Base-by-base conservation (phyloP, 1,140 invertebrate genomes). In the Potamilus streckersoni region DNA sequence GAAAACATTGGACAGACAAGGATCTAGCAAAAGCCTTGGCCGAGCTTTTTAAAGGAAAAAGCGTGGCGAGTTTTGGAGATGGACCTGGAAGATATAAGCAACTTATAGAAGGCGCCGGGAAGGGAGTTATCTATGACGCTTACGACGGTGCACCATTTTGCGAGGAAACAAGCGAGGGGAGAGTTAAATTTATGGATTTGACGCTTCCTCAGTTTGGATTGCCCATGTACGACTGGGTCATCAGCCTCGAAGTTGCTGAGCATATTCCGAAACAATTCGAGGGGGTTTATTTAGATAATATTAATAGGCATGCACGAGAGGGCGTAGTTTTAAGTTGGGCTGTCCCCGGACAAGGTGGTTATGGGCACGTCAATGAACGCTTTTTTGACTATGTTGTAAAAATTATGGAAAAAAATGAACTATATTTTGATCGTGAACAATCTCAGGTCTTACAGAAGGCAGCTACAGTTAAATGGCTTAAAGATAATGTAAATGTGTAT, bases 291-390 rank as follows among this genome's bases (percentile, higher is more conserved):
- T 13, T 80, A 14, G 74, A 80, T 64, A 80, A 80, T 62, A 60
- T 80, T 20, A 74, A 70, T 2, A 58, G 79, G 15, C 79, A 80
- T 56, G 74, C 79, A 11, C 71, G 70, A 70, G 68, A 76, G 62
- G 79, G 79, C 17, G 60, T 80, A 15, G 63, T 80, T n/a, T 23
- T 80, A 58, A 80, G 79, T 31, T 80, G 79, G 79, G 79, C 79
- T 15, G 58, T 58, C 4, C 74, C 66, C n/a, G 60, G 74, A 55
- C 75, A 77, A 31, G 65, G 57, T 0, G 72, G 72, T 6, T 58
- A 67, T 17, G 17, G 20, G 16, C 75, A 77, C 58, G 38, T 77
- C 56, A 77, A 71, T 27, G 60, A 77, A 14, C 60, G 64, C 19
- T 31, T 55, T 6, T 49, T 59, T 60, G 69, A 67, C 0, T 71